These are phyloP conservation scores for Geopemphigus sp. DNA, from an alignment of 1,140 invertebrate genomes.

Conservation along the genomic window DNA sequence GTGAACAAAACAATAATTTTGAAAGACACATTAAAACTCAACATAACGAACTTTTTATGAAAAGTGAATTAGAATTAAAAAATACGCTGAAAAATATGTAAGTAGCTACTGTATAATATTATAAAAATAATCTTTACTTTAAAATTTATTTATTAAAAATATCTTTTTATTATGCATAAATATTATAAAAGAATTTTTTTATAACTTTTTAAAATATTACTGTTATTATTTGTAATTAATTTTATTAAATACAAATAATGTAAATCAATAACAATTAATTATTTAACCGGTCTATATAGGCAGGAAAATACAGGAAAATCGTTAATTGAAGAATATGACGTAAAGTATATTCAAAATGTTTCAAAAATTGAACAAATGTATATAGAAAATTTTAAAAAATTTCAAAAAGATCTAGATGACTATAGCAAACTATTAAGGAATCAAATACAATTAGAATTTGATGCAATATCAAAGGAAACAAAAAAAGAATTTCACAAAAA, in stretches of 20 bases:
- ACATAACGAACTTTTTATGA: neutral
- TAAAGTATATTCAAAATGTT: neutral
- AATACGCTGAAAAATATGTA: conserved; percentile 13
- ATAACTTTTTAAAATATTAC: too few relatives aligned
- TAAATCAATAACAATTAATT: too few relatives aligned
- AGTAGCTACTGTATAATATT: neutral
- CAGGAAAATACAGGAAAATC: conserved; percentile 9
- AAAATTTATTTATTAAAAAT: too few relatives aligned
- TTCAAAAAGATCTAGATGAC: conserved; percentile 26
- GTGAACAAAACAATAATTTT: neutral
- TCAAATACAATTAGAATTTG: neutral
- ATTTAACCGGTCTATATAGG: neutral
- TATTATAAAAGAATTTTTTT: too few relatives aligned
- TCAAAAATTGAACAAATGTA: conserved; percentile 18
- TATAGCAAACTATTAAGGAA: conserved; percentile 11
- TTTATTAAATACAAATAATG: too few relatives aligned
- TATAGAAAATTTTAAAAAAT: conserved; percentile 3
- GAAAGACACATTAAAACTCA: neutral
- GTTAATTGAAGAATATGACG: neutral
- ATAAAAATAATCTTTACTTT: too few relatives aligned
- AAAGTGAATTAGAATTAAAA: conserved; percentile 12
- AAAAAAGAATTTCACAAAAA: conserved; percentile 6
- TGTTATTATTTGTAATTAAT: too few relatives aligned
- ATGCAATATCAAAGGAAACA: neutral
- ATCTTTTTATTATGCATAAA: too few relatives aligned